Evolutionary conservation across 2,888 invertebrate genomes (phyloP).

Genomic region (Synanthedon vespiformis): DNA sequence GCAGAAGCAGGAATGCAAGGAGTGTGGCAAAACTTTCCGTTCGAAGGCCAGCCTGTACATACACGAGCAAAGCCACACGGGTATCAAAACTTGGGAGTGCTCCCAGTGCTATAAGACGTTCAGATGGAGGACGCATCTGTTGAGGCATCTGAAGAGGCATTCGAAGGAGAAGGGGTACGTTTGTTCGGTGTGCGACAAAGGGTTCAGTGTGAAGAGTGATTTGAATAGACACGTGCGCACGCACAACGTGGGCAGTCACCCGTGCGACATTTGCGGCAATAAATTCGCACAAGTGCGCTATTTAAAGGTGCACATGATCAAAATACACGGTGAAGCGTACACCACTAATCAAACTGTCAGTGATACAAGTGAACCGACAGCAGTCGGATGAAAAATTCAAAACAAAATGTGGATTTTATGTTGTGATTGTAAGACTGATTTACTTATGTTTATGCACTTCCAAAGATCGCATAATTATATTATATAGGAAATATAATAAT

Average conservation of each 20-base stretch:
- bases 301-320: slow-evolving; percentile 54
- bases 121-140: slow-evolving; percentile 53
- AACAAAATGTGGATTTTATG: too few species aligned
- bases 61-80: slow-evolving; percentile 57
- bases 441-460: too few species aligned
- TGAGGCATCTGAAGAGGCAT: slow-evolving; percentile 53
- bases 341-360: background rate
- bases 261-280: slow-evolving; percentile 52
- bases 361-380: background rate
- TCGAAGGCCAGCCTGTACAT: slow-evolving; percentile 59
- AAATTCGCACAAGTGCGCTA: slow-evolving; percentile 65
- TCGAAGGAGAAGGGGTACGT: slow-evolving; percentile 27
- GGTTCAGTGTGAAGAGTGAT: slow-evolving; percentile 55
- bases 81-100: slow-evolving; percentile 27
- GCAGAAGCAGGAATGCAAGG: slow-evolving; percentile 44
- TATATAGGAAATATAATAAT: too few species aligned
- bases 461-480: too few species aligned
- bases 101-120: slow-evolving; percentile 44
- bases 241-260: slow-evolving; percentile 46
- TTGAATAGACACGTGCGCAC: slow-evolving; percentile 59
- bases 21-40: slow-evolving; percentile 60
- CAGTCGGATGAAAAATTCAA: background rate
- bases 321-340: slow-evolving; percentile 8
- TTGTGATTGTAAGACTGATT: too few species aligned
- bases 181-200: slow-evolving; percentile 58